Conservation (phyloP, 2,113 vertebrate species). For the Entomyzon cyanotis region DNA sequence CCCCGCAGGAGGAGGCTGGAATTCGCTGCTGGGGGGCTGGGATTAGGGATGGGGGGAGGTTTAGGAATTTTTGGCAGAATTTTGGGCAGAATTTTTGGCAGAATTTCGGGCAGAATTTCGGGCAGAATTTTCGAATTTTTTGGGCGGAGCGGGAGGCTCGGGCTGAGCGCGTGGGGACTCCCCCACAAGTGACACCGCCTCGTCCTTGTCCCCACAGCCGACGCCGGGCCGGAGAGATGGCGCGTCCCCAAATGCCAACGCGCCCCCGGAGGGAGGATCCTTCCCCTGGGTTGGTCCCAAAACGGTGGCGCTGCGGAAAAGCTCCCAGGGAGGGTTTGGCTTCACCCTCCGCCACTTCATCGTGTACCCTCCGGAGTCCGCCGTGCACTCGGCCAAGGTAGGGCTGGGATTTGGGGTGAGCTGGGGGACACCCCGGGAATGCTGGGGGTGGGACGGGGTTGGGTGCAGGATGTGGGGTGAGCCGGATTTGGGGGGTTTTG, state of each 20-base stretch:
- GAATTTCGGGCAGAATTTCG: too few species aligned
- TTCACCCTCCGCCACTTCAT: conserved; percentile 98
- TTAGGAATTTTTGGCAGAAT: fast-evolving
- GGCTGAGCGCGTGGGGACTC: fast-evolving
- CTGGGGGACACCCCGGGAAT: background rate
- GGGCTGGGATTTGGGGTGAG: background rate
- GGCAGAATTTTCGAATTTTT: too few species aligned
- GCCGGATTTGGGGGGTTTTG: background rate
- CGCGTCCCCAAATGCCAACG: conserved; percentile 78
- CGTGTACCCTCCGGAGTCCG: conserved; percentile 93
- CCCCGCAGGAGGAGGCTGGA: background rate
- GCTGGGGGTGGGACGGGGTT: fast-evolving
- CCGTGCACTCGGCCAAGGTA: conserved; percentile 88
- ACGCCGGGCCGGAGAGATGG: conserved; percentile 85
- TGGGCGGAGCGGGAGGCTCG: fast-evolving
- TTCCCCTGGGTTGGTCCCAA: conserved; percentile 86
- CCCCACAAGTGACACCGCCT: background rate
- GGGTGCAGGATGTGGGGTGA: fast-evolving
- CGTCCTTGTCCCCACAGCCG: conserved; percentile 44
- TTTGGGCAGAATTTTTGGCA: background rate
- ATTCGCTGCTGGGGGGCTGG: fast-evolving
- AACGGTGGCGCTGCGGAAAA: conserved; percentile 89
- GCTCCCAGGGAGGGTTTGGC: conserved; percentile 90
- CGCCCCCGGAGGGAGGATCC: conserved; percentile 77
- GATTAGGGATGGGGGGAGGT: fast-evolving